Evolutionary conservation across 2,888 invertebrate species (phyloP), one percentile per base, ranked within the genome.

Genomic region (Apotomis betuletana): DNA sequence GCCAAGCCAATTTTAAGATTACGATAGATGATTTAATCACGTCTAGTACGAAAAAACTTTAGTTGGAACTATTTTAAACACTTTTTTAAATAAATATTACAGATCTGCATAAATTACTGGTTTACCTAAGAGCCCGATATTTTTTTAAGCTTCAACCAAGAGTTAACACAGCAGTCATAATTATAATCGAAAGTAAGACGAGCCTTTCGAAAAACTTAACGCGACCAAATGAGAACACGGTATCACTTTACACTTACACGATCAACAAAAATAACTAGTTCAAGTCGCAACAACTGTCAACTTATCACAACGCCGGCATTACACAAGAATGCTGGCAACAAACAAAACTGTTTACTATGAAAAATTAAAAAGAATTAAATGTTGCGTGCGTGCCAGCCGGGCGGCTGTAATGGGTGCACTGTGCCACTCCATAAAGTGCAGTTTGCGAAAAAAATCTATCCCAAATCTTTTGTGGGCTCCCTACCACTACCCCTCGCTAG

Each of bases 371-470:
- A 74, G 27, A 27, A 27, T 27, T 27, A 75, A 78, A 75, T 67
- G 51, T 57, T 57, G 63, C 72, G 74, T 74, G 76, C 74, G 73
- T 76, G 74, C 69, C 71, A 59, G 59, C 52, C 72, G 75, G 65
- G 44, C 74, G 78, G 75, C 77, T 80, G 81, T 84, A 83, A 78
- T 80, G 83, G 82, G 82, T 88, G 87, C 86, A 88, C 84, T 86
- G 80, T 69, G 74, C 76, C 83, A 83, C 81, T 86, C 84, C 86
- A 80, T 87, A 80, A 84, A 88, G 84, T 90, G 89, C 90, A 91
- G 85, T 90, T 92, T 87, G 92, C 92, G 86, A 92, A 93, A 93
- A 92, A 88, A 88, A 90, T 85, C 82, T 83, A 87, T 86, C 89
- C 90, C 90, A 87, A 91, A 92, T 90, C 88, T 88, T 90, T 90